A percentile compares a stretch with the other conserved stretches of the same genome.
Evolutionary conservation across 2,113 vertebrate genomes (phyloP).

Genomic region (Pedetes capensis): DNA sequence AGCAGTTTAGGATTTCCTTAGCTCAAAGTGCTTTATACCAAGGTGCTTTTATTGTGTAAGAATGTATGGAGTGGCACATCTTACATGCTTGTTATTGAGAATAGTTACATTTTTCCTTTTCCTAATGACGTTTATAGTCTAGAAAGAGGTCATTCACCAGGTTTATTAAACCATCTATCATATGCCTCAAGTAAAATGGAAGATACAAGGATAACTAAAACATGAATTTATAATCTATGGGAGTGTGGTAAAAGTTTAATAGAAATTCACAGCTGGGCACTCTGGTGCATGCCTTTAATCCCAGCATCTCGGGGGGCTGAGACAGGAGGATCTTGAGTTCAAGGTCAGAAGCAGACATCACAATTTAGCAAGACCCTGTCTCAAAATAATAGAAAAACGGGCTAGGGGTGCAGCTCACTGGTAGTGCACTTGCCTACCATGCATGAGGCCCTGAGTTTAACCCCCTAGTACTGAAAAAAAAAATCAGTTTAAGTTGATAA

Average conservation of each 20-base stretch:
- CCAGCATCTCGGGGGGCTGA: no score
- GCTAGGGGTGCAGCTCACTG: no score
- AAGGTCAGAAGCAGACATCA: no score
- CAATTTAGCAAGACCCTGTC: no score
- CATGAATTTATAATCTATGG: conserved; percentile 9
- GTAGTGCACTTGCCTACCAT: no score
- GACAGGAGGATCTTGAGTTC: no score
- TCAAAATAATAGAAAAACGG: no score
- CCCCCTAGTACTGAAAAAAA: no score
- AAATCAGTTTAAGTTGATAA: conserved; percentile 41
- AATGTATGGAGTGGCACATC: background rate
- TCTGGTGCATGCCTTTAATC: no score
- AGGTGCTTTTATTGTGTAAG: background rate
- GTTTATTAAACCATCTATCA: background rate
- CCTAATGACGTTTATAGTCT: background rate
- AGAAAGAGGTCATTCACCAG: background rate
- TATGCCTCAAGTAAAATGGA: conserved; percentile 20
- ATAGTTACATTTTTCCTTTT: background rate
- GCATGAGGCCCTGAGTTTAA: no score
- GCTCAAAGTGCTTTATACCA: background rate
- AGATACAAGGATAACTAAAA: conserved; percentile 2
- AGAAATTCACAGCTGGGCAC: no score
- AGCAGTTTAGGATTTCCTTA: background rate
- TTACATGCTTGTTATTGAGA: conserved; percentile 27
- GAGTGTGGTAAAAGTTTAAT: conserved; percentile 37